Conservation (phyloP, 2,797 vertebrate species). For the Spheniscus humboldti region DNA sequence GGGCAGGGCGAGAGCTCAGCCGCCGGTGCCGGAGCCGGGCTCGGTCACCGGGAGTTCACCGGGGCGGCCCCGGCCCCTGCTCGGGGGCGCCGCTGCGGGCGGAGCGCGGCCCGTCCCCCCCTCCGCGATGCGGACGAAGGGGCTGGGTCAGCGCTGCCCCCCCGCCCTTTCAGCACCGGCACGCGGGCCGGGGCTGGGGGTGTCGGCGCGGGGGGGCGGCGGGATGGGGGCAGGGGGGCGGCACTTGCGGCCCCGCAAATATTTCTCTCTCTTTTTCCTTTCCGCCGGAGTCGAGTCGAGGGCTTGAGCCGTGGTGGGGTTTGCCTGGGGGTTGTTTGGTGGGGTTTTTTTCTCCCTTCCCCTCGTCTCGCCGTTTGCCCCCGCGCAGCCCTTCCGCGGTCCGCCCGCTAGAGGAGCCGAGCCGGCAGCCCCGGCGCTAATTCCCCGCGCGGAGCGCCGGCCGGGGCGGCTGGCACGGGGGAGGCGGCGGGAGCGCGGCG, state of each 20-base stretch:
- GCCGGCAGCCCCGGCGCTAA: not conserved
- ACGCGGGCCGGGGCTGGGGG: not conserved
- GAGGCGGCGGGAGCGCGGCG: not conserved
- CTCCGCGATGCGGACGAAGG: not conserved
- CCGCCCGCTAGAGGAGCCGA: not conserved
- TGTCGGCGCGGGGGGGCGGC: not conserved
- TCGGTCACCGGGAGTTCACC: conserved; percentile 98
- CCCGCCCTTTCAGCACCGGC: not conserved
- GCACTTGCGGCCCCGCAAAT: conserved; percentile 28
- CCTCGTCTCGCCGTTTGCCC: not conserved
- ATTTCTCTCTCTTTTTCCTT: not conserved
- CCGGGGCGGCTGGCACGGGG: not conserved
- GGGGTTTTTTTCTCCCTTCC: rapidly evolving
- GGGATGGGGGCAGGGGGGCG: not conserved
- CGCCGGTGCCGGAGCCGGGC: conserved; percentile 78
- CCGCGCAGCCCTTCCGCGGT: conserved; percentile 56
- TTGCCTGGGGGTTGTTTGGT: not conserved
- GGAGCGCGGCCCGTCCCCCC: conserved; percentile 81
- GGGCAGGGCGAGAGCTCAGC: conserved; percentile 75
- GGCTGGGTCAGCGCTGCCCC: not conserved
- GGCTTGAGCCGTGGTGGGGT: conserved; percentile 56
- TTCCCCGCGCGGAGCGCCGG: not conserved
- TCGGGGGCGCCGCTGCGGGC: conserved; percentile 85
- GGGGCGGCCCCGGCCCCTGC: conserved; percentile 74
- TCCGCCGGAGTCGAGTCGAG: conserved; percentile 12